Evolutionary conservation across 2,797 vertebrate species (phyloP).

Genomic region (Tenualosa thibaudeaui): DNA sequence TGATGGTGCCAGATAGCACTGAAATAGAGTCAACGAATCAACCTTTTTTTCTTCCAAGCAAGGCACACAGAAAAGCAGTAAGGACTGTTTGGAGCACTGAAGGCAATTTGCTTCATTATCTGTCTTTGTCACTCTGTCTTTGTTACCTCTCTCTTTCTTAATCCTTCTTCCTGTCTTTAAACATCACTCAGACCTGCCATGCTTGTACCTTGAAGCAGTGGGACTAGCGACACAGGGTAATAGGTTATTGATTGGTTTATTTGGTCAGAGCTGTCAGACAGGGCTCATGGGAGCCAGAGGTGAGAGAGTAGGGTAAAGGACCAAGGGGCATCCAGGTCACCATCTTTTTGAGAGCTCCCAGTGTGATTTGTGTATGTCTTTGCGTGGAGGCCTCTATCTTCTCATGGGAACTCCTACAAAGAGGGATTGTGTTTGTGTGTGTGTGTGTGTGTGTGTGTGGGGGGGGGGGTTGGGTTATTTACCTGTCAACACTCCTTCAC

Average conservation of each 20-base stretch:
- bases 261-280: not conserved
- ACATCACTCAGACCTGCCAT: not conserved
- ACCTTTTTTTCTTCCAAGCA: not conserved
- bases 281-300: not conserved
- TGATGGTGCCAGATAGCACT: not conserved
- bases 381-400: not conserved
- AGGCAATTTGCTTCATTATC: not conserved
- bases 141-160: not conserved
- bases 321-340: not conserved
- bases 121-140: not conserved
- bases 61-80: not conserved
- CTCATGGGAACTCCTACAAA: not conserved
- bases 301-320: not conserved
- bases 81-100: not conserved
- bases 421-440: not conserved
- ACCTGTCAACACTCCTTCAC: not conserved
- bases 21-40: not conserved
- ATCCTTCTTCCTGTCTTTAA: not conserved
- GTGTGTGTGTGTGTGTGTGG: constrained; percentile 6
- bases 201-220: not conserved
- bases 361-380: not conserved
- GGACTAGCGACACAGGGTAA: not conserved
- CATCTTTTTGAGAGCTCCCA: not conserved
- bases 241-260: constrained; percentile 16
- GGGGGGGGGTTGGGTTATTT: not conserved